Percentiles rank a stretch among this genome's conserved stretches.
Evolutionary conservation across 2,888 invertebrate species (phyloP).

Genomic region (Peribatodes rhomboidaria): DNA sequence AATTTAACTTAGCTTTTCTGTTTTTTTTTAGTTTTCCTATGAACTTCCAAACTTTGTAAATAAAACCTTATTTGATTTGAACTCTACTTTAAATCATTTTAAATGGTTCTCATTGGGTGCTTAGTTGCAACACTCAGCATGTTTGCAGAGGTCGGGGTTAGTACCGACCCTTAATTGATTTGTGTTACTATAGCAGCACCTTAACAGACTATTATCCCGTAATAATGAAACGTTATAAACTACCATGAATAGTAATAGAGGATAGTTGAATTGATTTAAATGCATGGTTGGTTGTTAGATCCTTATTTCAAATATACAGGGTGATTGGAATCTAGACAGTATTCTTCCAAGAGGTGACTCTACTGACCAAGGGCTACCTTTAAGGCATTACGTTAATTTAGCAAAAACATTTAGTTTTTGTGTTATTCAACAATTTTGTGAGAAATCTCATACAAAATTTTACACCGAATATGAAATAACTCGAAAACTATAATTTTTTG

Average conservation of each 20-base stretch:
- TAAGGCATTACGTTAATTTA: too few relatives aligned
- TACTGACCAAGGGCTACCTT: too few relatives aligned
- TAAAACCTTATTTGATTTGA: background rate
- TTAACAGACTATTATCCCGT: constrained; percentile 55
- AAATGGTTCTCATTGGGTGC: constrained; percentile 25
- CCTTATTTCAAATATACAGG: too few relatives aligned
- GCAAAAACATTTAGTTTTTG: too few relatives aligned
- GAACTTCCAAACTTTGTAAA: background rate
- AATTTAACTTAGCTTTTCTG: too few relatives aligned
- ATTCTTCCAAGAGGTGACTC: too few relatives aligned
- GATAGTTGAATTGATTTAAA: background rate
- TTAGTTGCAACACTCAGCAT: constrained; percentile 60
- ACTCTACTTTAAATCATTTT: constrained; percentile 16
- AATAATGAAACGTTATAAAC: constrained; percentile 46
- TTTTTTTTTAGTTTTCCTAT: too few relatives aligned
- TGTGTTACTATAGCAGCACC: constrained; percentile 59
- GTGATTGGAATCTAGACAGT: too few relatives aligned
- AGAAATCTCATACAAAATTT: too few relatives aligned
- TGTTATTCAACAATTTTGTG: too few relatives aligned
- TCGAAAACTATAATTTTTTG: too few relatives aligned
- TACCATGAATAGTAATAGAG: constrained; percentile 31
- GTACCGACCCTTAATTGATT: constrained; percentile 73
- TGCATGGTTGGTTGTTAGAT: background rate
- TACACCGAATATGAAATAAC: too few relatives aligned
- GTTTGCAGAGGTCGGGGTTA: constrained; percentile 67